Base-by-base conservation (phyloP, 1,140 invertebrate species). In the Atopsyche davidsoni region DNA sequence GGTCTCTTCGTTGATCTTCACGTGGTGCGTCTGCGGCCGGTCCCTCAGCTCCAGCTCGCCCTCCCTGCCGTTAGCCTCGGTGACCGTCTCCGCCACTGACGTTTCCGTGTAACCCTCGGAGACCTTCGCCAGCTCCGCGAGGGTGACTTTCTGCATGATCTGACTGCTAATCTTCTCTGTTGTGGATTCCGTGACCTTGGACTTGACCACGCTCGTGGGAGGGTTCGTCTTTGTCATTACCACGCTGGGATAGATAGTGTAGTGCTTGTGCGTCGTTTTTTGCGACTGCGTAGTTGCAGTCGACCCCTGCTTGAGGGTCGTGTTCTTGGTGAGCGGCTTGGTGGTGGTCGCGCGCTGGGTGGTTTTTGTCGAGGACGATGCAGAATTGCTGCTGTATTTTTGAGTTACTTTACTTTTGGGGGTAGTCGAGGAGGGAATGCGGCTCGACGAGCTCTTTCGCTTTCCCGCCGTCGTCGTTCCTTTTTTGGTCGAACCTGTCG, bases 1-100 rank as follows among this genome's bases (percentile, higher is more conserved):
- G 23, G 68, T 72, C 58, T 72, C 66, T 41, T 70, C 68, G 61
- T 68, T 72, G 62, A 72, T 69, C 58, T 72, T 71, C 50, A 72
- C 72, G 60, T 71, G 64, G 9, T 65, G 70, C 53, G 69, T 67
- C 51, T 64, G 65, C 18, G 70, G 69, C 47, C 70, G 70, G 60
- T 73, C 71, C 48, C 67, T 64, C 43, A 74, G 63, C 23, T 70
- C 69, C 43, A 72, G 59, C 41, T 69, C 72, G 18, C 72, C 72
- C 56, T 73, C 70, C 38, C 70, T 65, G 51, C 67, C 69, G 60
- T 72, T 69, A 13, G 35, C 18, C 4, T 68, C 61, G 38, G 72
- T 70, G 11, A 59, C 53, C 45, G 59, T 63, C n/a, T 70, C 70
- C 16, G 61, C 59, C 21, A 61, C 49, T 24, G 66, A 66, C 4